Base-by-base conservation (phyloP, 2,797 vertebrate genomes). In the Luscinia luscinia region DNA sequence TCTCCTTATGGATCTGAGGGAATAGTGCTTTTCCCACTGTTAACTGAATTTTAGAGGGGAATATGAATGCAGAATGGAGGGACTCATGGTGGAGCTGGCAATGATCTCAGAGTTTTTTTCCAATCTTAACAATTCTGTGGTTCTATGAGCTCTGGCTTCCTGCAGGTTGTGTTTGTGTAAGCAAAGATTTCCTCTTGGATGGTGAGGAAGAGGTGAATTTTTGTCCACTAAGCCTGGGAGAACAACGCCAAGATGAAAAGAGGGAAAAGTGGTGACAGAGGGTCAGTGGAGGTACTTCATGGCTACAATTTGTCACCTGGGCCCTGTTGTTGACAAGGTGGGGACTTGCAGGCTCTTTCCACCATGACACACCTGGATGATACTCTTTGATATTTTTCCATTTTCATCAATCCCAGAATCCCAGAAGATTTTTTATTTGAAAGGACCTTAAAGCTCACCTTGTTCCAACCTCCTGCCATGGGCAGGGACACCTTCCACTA, bases 61-160 rank as follows among this genome's bases (percentile, higher is more conserved):
- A 59, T 36, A 3, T 77, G 23, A 81, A 7, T 26, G 24, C 2
- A 72, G 55, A 69, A n/a, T 12, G 59, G 21, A 24, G 54, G 30
- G 64, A 45, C 16, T 69, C 9, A 3, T 40, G 24, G 5, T 58
- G 21, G 26, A 72, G 7, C 15, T 20, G 17, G 17, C 0, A 0
- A 5, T 40, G 45, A 16, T 14, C n/a, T 58, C 67, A 49, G 28
- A 64, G 58, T 2, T 66, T 34, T 72, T 72, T 78, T 40, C 24
- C 40, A 46, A 0, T 18, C 10, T 20, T 20, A 32, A 23, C 0
- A 0, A 36, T 46, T 66, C 28, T n/a, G 22, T 77, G 43, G 5
- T 45, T 51, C 12, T 19, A 0, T 34, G 28, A 70, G 10, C 8
- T 64, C 38, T 67, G 54, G 10, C 11, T 69, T 77, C 64, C 51